Base-by-base conservation (phyloP, 2,113 vertebrate genomes). In the Rhabdornis inornatus region DNA sequence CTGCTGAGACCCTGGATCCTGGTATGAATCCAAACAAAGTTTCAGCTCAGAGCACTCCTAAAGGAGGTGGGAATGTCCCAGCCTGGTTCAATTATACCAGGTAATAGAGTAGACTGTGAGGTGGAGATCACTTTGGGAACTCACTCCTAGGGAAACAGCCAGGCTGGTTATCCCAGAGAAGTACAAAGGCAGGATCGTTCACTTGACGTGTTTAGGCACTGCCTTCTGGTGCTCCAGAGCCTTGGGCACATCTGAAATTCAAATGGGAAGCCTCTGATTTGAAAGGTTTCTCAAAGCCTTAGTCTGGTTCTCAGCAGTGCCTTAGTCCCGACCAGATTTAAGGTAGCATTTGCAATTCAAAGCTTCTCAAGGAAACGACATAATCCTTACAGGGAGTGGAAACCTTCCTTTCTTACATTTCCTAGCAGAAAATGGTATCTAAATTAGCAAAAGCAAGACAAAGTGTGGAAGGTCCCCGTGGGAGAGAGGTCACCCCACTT, bases 81-180 rank as follows among this genome's bases (percentile, higher is more conserved):
- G 4, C 2, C 30, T 39, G 8, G 5, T 40, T 47, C 24, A 37
- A 3, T n/a, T 17, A 15, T 8, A 8, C 7, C 2, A 1, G 8
- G 4, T 22, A 64, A 64, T 3, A 7, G 27, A 74, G 20, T 8
- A 52, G 18, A 19, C 17, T 16, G 35, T 61, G 22, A 80, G 27
- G 10, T 25, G 28, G 35, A 64, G 47, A 57, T n/a, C 20, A 30
- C 40, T 71, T 44, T 7, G 40, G 52, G 25, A 87, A 44, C 15
- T 39, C 22, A 15, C 4, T 60, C 37, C 39, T n/a, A 64, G 16
- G 78, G 25, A 76, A 80, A 76, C 2, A 15, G 40, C 15, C 40
- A 14, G 30, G 61, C 71, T 53, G 66, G 24, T 61, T 44, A 65
- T 30, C 50, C 66, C 84, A 68, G 30, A 7, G 33, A 59, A 61